Percentiles rank a stretch among this genome's conserved stretches.
Conservation (phyloP, 2,113 vertebrate species). For the Mastomys coucha region DNA sequence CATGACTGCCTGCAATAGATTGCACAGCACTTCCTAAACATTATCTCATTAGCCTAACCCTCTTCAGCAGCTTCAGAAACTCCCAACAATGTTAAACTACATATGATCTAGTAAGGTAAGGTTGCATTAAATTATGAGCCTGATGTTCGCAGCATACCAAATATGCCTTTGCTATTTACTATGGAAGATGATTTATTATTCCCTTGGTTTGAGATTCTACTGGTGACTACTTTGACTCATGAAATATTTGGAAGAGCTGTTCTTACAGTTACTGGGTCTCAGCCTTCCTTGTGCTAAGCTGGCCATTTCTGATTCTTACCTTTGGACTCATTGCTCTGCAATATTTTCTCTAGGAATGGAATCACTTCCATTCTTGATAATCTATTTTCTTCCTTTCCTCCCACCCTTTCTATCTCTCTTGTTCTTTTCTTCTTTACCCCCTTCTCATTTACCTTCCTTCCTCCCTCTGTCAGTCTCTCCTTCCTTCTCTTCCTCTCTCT, state of each 20-base stretch:
- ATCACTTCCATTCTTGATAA: neutral
- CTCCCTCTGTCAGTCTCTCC: neutral
- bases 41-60: neutral
- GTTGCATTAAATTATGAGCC: neutral
- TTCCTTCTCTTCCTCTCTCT: neutral
- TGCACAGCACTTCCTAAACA: neutral
- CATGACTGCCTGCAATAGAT: neutral
- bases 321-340: neutral
- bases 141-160: neutral
- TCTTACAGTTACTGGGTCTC: neutral
- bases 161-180: neutral
- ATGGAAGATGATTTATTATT: neutral
- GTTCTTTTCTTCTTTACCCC: no score
- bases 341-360: neutral
- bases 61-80: neutral
- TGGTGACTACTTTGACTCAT: neutral
- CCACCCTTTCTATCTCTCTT: no score
- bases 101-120: neutral
- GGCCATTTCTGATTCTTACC: neutral
- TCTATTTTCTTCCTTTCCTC: neutral
- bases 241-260: neutral
- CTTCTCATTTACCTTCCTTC: no score
- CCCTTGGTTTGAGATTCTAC: neutral
- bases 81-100: neutral
- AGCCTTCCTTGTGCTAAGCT: neutral